Base-by-base conservation (phyloP, 2,888 invertebrate genomes). In the Epsilonema sp. region DNA sequence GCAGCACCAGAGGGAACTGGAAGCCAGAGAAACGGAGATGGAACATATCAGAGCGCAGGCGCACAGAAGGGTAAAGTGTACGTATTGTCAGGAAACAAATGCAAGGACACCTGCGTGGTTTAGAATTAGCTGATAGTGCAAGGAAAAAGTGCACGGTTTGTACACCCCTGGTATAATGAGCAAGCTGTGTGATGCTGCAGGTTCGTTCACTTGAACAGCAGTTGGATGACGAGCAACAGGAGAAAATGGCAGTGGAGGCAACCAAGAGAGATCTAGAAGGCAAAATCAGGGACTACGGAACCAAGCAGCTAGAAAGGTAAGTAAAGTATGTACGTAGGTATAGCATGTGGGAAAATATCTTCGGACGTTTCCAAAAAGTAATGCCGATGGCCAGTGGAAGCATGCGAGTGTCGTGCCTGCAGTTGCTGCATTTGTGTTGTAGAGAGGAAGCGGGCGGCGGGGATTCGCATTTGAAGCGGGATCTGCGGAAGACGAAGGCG, bases 221-320 rank as follows among this genome's bases (percentile, higher is more conserved):
- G 63, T 67, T 90, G 53, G 89, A 90, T 65, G 82, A 80, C 55
- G 89, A 90, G 66, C 87, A 89, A 65, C 82, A 86, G 51, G 87
- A 89, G 66, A 75, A 89, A 37, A 85, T 86, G 36, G 68, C 79
- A 50, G 70, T 89, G 42, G 68, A 86, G 36, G 76, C 86, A 13
- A 87, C 90, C 62, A 82, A 87, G 50, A 84, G 89, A 64, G 86
- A 89, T 60, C 67, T 90, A 49, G 92, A 92, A 67, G 73, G 86
- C 3, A 75, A 86, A 11, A 70, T 89, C 19, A 77, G 81, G 19
- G 76, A 82, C 23, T 71, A 31, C 31, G 8, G 11, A 31, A 31
- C 11, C 16, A 31, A 31, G 31, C 31, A 31, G 31, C 31, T 31
- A 31, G 31, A n/a, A n/a, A n/a, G n/a, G n/a, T n/a, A n/a, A n/a